These are phyloP conservation scores for Anoura caudifer DNA, from an alignment of 2,113 vertebrate species.

Conservation along the genomic window DNA sequence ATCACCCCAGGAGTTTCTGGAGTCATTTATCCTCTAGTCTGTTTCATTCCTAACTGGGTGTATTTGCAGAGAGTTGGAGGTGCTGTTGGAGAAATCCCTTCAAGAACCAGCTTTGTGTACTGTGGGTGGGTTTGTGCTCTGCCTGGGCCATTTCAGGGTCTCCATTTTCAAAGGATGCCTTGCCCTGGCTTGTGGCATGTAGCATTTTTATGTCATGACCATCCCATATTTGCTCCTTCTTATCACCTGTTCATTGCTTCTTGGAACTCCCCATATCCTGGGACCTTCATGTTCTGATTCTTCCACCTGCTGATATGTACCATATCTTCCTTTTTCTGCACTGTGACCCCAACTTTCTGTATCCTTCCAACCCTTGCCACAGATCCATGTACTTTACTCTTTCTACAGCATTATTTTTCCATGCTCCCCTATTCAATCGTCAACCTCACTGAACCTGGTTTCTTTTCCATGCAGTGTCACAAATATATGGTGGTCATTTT, in stretches of 20 bases:
- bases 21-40: background rate
- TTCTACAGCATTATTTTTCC: background rate
- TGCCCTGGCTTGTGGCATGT: background rate
- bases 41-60: background rate
- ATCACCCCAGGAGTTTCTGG: background rate
- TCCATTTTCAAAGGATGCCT: background rate
- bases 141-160: background rate
- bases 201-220: no score
- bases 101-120: no score
- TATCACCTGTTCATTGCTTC: background rate
- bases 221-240: background rate
- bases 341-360: background rate
- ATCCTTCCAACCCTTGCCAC: background rate
- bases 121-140: background rate
- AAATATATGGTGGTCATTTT: background rate
- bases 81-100: background rate
- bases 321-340: background rate
- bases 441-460: background rate
- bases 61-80: background rate
- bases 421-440: fast-evolving
- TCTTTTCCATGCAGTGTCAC: background rate
- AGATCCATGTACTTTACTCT: background rate
- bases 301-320: background rate
- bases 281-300: background rate
- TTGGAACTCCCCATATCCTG: background rate